These are phyloP conservation scores for Oncorhynchus tshawytscha DNA, from an alignment of 2,113 vertebrate species.

Conservation along the genomic window DNA sequence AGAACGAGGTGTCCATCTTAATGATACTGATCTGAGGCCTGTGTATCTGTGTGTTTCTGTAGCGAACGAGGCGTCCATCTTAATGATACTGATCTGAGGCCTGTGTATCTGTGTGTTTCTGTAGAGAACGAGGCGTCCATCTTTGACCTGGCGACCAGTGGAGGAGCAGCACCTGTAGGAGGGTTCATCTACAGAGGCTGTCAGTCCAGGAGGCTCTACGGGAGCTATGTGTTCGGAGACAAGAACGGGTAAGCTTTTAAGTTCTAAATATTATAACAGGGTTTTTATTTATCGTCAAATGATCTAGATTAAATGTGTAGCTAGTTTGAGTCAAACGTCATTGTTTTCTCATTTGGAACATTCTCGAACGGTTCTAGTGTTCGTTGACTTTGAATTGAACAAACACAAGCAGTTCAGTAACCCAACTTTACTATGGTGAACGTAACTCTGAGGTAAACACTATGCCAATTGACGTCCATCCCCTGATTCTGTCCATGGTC, in stretches of 20 bases:
- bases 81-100: slow-evolving; percentile 13
- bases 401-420: slow-evolving; percentile 7
- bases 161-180: slow-evolving; percentile 85
- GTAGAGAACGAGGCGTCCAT: slow-evolving; percentile 92
- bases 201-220: slow-evolving; percentile 93
- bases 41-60: background rate
- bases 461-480: slow-evolving; percentile 35
- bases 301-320: background rate
- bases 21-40: background rate
- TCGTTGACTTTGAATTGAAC: background rate
- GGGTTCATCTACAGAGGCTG: slow-evolving; percentile 97
- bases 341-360: background rate
- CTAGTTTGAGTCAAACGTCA: background rate
- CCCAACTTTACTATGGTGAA: slow-evolving; percentile 10
- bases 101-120: slow-evolving; percentile 38
- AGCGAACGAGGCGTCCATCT: background rate
- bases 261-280: no score
- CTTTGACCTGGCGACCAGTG: slow-evolving; percentile 89
- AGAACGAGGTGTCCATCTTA: slow-evolving; percentile 90
- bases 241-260: slow-evolving; percentile 83
- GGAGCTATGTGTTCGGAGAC: slow-evolving; percentile 94
- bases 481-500: slow-evolving; percentile 11
- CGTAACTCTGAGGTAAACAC: slow-evolving; percentile 17
- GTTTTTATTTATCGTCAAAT: background rate
- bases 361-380: background rate